These are phyloP conservation scores for Andrena camellia DNA, from an alignment of 2,888 invertebrate species.

Conservation along the genomic window DNA sequence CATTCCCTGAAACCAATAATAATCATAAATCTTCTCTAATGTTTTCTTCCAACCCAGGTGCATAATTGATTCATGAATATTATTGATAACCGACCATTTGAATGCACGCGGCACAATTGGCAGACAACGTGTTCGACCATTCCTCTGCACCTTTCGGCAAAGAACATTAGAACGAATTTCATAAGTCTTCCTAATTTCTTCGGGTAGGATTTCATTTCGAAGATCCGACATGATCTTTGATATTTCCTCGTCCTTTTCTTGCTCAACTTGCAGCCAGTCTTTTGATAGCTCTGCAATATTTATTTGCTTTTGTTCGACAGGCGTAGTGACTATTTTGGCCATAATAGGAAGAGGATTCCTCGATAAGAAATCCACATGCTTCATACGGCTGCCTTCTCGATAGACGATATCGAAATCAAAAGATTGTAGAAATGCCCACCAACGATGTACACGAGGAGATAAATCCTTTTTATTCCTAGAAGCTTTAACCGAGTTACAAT, in stretches of 20 bases:
- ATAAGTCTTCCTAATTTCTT: neutral
- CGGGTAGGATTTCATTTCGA: neutral
- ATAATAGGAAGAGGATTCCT: neutral
- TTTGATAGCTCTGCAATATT: neutral
- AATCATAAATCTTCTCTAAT: neutral
- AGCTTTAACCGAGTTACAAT: no score
- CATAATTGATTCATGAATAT: neutral
- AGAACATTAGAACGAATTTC: neutral
- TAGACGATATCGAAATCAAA: no score
- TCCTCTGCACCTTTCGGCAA: neutral
- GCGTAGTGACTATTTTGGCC: neutral
- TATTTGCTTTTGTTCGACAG: neutral
- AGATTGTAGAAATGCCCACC: no score
- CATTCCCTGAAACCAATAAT: neutral
- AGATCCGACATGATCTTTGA: no score
- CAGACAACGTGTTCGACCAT: neutral
- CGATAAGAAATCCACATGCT: neutral
- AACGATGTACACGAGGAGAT: no score
- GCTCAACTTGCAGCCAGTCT: constrained; percentile 16
- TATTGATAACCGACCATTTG: neutral
- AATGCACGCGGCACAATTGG: neutral
- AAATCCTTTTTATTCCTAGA: no score
- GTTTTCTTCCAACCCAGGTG: neutral
- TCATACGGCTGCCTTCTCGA: no score
- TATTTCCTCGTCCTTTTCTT: constrained; percentile 9